A percentile compares a stretch with the other conserved stretches of the same genome.
Evolutionary conservation across 2,888 invertebrate genomes (phyloP).

Genomic region (Ariolimax columbianus): DNA sequence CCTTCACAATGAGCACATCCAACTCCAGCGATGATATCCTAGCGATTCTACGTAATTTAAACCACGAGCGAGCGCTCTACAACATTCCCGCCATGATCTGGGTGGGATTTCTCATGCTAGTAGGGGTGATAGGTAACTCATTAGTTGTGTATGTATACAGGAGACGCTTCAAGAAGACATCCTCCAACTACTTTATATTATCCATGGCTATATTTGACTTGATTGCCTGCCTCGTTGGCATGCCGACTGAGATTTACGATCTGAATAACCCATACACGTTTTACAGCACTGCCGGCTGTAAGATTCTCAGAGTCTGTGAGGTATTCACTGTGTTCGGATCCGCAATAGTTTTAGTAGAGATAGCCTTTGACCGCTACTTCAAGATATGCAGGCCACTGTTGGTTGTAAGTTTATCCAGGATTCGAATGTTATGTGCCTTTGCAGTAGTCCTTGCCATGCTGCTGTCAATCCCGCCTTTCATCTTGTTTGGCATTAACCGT

Average conservation of each 20-base stretch:
- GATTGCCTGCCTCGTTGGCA: conserved; percentile 66
- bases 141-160: conserved; percentile 69
- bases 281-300: conserved; percentile 65
- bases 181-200: conserved; percentile 71
- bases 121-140: conserved; percentile 67
- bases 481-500: conserved; percentile 65
- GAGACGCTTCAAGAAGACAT: conserved; percentile 65
- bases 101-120: conserved; percentile 62
- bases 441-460: conserved; percentile 63
- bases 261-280: conserved; percentile 68
- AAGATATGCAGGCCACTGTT: conserved; percentile 70
- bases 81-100: conserved; percentile 68
- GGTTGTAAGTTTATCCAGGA: conserved; percentile 63
- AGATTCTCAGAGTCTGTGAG: conserved; percentile 63
- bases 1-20: neutral
- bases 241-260: conserved; percentile 70
- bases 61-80: conserved; percentile 62
- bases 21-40: conserved; percentile 29
- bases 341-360: conserved; percentile 67
- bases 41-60: conserved; percentile 55
- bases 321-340: conserved; percentile 68
- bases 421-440: conserved; percentile 63
- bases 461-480: conserved; percentile 61
- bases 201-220: conserved; percentile 72
- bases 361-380: conserved; percentile 72